A percentile compares a stretch with the other conserved stretches of the same genome.
phyloP scores from a whole-genome alignment of 2,113 vertebrate genomes.

The Apodemus speciosus region DNA sequence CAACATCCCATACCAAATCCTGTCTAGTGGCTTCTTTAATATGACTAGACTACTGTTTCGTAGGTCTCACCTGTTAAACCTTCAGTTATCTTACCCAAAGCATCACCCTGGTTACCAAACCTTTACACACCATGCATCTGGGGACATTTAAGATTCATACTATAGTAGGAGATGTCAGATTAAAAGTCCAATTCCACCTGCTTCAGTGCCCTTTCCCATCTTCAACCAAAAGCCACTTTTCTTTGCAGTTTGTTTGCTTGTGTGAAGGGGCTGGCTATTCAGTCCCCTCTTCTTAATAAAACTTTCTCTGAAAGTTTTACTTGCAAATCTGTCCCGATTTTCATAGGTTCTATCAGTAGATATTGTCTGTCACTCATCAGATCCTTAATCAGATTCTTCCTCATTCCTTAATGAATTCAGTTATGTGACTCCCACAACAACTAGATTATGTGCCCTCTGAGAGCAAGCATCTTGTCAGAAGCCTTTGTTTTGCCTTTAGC shows the following conservation, averaged over 20 bases:
- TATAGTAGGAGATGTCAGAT: not conserved
- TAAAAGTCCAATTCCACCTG: not conserved
- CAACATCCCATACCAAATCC: not conserved
- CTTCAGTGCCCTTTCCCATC: not conserved
- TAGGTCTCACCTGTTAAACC: too few relatives aligned
- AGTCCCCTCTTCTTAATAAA: not conserved
- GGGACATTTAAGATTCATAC: not conserved
- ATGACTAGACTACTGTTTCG: not conserved
- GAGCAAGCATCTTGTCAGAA: not conserved
- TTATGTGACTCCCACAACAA: not conserved
- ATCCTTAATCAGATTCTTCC: not conserved
- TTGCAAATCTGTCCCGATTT: not conserved
- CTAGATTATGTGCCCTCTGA: not conserved
- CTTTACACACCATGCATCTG: not conserved
- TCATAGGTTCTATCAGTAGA: not conserved
- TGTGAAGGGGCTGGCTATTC: not conserved
- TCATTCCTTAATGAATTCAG: conserved; percentile 47
- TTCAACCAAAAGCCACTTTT: not conserved
- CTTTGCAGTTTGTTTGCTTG: not conserved
- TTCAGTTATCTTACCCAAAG: not conserved
- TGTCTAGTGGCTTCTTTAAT: too few relatives aligned
- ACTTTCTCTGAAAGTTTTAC: not conserved
- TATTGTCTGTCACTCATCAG: conserved; percentile 9
- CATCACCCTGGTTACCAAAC: not conserved
- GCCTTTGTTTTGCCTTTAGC: conserved; percentile 5